Conservation (phyloP, 2,113 vertebrate genomes). For the Pipa parva region DNA sequence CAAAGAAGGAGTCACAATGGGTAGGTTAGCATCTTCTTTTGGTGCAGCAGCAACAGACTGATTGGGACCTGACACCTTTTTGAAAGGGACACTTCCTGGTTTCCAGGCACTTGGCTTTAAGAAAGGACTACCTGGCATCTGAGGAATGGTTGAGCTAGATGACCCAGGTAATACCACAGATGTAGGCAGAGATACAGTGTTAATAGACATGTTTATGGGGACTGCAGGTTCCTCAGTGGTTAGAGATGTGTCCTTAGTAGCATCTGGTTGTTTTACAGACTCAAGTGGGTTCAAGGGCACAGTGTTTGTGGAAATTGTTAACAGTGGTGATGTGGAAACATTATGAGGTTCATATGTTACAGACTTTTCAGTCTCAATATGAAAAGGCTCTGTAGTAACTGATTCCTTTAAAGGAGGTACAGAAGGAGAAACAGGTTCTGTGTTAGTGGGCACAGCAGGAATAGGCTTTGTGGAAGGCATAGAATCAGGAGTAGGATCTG, state of each 20-base stretch:
- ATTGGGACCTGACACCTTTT: slow-evolving; percentile 69
- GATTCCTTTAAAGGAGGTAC: slow-evolving; percentile 26
- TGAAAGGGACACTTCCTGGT: slow-evolving; percentile 35
- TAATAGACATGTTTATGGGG: neutral
- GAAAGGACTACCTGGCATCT: slow-evolving; percentile 24
- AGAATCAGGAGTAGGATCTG: slow-evolving; percentile 1
- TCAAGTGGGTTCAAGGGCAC: neutral
- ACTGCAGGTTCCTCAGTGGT: slow-evolving; percentile 1
- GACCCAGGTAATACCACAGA: neutral
- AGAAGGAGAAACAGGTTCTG: slow-evolving; percentile 11
- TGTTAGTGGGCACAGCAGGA: neutral
- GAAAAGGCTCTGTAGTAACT: neutral
- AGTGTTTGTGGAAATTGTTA: neutral
- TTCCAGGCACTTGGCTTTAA: slow-evolving; percentile 50
- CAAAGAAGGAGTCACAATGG: slow-evolving; percentile 87
- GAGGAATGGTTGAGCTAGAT: slow-evolving; percentile 6
- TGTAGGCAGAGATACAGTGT: slow-evolving; percentile 5
- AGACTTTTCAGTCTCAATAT: neutral
- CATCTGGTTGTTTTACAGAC: neutral
- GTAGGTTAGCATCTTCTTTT: slow-evolving; percentile 81
- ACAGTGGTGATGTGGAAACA: neutral
- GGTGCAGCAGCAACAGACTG: slow-evolving; percentile 52
- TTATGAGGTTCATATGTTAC: slow-evolving; percentile 13
- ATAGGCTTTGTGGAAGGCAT: neutral
- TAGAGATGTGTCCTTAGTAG: neutral